phyloP scores from a whole-genome alignment of 2,888 invertebrate species.

The Ornithoptera priamus region DNA sequence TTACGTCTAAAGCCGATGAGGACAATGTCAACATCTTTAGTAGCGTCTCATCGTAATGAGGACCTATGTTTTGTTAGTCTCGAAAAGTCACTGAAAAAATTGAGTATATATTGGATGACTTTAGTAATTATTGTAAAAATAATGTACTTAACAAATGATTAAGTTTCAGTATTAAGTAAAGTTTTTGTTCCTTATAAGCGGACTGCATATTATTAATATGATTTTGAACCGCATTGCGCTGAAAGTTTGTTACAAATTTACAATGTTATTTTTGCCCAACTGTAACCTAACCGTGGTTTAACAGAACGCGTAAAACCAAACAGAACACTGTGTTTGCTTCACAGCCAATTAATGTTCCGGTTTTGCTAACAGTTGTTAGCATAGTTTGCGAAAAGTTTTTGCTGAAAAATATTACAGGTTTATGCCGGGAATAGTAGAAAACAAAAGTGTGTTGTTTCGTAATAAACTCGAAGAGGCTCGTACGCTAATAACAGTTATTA shows the following conservation, averaged over 20 bases:
- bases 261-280: conserved; percentile 22
- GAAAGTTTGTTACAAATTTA: conserved; percentile 21
- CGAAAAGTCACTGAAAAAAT: too few relatives aligned
- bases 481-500: not conserved
- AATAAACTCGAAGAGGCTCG: not conserved
- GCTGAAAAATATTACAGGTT: conserved; percentile 13
- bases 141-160: too few relatives aligned
- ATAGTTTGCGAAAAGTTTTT: conserved; percentile 24
- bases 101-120: too few relatives aligned
- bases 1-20: not conserved
- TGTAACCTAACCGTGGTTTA: conserved; percentile 15
- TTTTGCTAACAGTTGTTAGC: conserved; percentile 23
- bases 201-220: not conserved
- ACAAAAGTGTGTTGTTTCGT: not conserved
- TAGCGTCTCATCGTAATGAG: not conserved
- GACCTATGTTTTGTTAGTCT: too few relatives aligned
- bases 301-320: conserved; percentile 27
- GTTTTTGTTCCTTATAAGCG: not conserved
- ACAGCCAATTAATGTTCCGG: conserved; percentile 29
- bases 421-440: not conserved
- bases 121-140: too few relatives aligned
- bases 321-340: conserved; percentile 28
- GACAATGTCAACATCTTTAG: not conserved
- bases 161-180: not conserved
- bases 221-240: conserved; percentile 21